Evolutionary conservation across 2,797 vertebrate genomes (phyloP).

Genomic region (Anguilla obscura): DNA sequence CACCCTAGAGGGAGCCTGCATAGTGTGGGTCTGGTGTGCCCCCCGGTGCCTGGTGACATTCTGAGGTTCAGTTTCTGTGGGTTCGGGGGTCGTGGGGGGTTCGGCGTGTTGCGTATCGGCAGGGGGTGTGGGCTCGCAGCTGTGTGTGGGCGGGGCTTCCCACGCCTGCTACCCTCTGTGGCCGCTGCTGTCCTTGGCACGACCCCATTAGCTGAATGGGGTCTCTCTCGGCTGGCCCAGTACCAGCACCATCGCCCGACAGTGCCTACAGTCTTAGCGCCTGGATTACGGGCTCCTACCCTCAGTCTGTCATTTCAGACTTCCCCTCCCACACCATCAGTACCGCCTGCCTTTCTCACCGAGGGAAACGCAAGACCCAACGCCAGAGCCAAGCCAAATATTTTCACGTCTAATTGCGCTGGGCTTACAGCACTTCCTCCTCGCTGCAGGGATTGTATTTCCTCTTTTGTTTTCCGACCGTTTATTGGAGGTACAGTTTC

Average conservation of each 20-base stretch:
- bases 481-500: background rate
- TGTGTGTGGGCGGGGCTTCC: constrained; percentile 46
- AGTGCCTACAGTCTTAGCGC: background rate
- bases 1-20: background rate
- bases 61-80: constrained; percentile 11
- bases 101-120: background rate
- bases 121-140: constrained; percentile 56
- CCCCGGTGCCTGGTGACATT: background rate
- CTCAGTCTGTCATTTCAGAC: background rate
- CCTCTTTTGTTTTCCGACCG: background rate
- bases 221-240: constrained; percentile 33
- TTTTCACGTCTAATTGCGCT: constrained; percentile 42
- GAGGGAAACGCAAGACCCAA: constrained; percentile 45
- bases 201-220: constrained; percentile 38
- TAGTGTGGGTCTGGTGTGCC: background rate
- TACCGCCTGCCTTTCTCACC: constrained; percentile 41
- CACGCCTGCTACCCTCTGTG: constrained; percentile 30
- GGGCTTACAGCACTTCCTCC: constrained; percentile 23
- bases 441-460: background rate
- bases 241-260: background rate
- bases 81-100: constrained; percentile 14
- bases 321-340: constrained; percentile 21
- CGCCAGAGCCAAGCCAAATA: constrained; percentile 44
- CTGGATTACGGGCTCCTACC: background rate
- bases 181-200: constrained; percentile 53